These are phyloP conservation scores for Caenorhabditis sulstoni DNA, from an alignment of 2,888 invertebrate genomes.

Conservation along the genomic window DNA sequence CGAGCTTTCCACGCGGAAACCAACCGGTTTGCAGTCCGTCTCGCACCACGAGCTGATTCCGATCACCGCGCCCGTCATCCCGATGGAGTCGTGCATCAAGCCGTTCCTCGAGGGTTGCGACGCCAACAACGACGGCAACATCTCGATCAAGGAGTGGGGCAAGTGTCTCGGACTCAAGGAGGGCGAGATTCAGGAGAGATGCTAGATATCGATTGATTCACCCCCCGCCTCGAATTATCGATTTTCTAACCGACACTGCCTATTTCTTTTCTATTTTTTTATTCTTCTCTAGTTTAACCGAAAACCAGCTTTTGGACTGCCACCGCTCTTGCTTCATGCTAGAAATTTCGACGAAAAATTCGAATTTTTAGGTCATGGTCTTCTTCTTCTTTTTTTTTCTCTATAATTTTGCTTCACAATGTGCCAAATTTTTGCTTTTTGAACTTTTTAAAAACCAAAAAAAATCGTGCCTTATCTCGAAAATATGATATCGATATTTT, in stretches of 20 bases:
- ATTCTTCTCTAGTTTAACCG: no score
- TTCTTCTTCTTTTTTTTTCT: background rate
- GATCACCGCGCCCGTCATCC: slow-evolving; percentile 93
- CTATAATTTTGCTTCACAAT: background rate
- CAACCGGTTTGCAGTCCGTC: slow-evolving; percentile 82
- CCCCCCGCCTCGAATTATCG: background rate
- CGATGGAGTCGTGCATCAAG: slow-evolving; percentile 97
- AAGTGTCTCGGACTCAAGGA: slow-evolving; percentile 87
- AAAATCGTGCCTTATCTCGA: no score
- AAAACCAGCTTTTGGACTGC: background rate
- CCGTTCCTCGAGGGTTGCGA: slow-evolving; percentile 92
- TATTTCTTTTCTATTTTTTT: background rate
- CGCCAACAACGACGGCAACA: slow-evolving; percentile 90
- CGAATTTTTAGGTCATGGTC: background rate
- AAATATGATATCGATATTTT: no score
- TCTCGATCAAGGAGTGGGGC: slow-evolving; percentile 94
- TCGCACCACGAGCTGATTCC: slow-evolving; percentile 96
- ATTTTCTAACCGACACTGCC: no score
- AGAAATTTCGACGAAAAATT: background rate
- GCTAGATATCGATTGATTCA: slow-evolving; percentile 19
- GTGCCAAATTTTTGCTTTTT: background rate
- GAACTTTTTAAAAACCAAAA: no score
- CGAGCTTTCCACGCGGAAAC: no score
- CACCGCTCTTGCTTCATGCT: background rate
- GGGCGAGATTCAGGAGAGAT: slow-evolving; percentile 81